Conservation (phyloP, 92 coral and sea anemone species). For the Phenganax marumi region DNA sequence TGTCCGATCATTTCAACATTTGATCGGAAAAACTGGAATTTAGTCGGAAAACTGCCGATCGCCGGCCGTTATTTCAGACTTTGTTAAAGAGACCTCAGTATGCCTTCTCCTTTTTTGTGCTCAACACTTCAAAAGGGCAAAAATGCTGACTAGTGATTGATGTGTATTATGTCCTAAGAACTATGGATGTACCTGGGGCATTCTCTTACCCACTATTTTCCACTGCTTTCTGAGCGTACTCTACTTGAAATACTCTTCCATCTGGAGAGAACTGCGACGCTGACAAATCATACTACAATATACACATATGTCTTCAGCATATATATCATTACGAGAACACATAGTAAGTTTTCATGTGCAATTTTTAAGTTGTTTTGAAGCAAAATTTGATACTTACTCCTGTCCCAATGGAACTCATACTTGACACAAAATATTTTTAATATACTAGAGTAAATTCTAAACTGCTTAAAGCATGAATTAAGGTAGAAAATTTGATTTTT, state of each 20-base stretch:
- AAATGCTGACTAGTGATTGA: not conserved
- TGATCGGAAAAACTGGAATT: too few relatives aligned
- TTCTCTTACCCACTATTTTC: slow-evolving; percentile 91
- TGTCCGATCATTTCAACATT: too few relatives aligned
- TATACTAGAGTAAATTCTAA: not conserved
- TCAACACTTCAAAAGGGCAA: not conserved
- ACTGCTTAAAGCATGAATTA: not conserved
- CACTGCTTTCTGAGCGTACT: slow-evolving; percentile 95
- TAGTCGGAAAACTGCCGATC: too few relatives aligned
- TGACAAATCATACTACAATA: slow-evolving; percentile 82
- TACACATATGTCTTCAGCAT: not conserved
- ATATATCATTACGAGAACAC: not conserved
- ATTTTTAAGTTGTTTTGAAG: not conserved
- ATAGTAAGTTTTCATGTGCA: not conserved
- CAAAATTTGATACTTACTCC: slow-evolving; percentile 73
- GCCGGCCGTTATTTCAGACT: too few relatives aligned
- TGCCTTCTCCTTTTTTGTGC: not conserved
- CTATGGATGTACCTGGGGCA: not conserved
- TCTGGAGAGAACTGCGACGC: slow-evolving; percentile 99
- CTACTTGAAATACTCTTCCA: slow-evolving; percentile 97
- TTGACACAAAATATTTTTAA: not conserved
- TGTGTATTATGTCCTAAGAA: not conserved
- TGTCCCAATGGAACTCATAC: slow-evolving; percentile 98
- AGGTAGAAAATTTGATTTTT: not conserved
- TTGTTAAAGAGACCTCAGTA: too few relatives aligned